Evolutionary conservation across 2,113 vertebrate genomes (phyloP), one percentile per base, ranked within the genome.

Genomic region (Platysteira castanea): DNA sequence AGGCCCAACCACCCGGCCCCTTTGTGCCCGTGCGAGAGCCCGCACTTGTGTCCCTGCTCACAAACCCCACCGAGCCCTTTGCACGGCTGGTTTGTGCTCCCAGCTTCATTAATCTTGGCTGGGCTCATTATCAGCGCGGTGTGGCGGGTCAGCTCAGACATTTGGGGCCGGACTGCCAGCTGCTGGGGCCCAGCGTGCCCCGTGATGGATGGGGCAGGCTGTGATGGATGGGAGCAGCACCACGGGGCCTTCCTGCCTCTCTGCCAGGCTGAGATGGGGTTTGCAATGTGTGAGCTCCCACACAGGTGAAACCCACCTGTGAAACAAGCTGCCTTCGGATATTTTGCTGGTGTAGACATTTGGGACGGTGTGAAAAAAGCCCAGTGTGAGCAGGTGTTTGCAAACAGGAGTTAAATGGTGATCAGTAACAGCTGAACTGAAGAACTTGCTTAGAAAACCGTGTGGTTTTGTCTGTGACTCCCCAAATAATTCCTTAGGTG

Each of bases 221-320:
- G 84, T 17, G 80, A 78, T 4, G 11, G 87, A 20, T n/a, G 2
- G 54, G 37, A 60, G 70, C 80, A 10, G 77, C 50, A 65, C 69
- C 76, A 54, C 20, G 3, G 89, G 30, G 61, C 22, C 18, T 78
- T 60, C 44, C 79, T 30, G 50, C 65, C 52, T 64, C 59, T 73
- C 57, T 60, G 59, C n/a, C n/a, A 30, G 19, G 14, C 67, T 71
- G 2, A 0, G 2, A 20, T 65, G 10, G 23, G 13, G 49, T 85
- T 47, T 47, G 41, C 60, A 4, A 60, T n/a, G 46, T 20, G 18
- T 41, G 54, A 73, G 67, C 70, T 84, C 53, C 84, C 17, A 7
- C 75, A 23, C 82, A 90, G 89, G 90, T 96, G 81, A 86, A 77
- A 87, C 87, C 80, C 91, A 89, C 93, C 90, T 87, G 80, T 84